Conservation (phyloP, 2,113 vertebrate genomes). For the Polypterus senegalus region DNA sequence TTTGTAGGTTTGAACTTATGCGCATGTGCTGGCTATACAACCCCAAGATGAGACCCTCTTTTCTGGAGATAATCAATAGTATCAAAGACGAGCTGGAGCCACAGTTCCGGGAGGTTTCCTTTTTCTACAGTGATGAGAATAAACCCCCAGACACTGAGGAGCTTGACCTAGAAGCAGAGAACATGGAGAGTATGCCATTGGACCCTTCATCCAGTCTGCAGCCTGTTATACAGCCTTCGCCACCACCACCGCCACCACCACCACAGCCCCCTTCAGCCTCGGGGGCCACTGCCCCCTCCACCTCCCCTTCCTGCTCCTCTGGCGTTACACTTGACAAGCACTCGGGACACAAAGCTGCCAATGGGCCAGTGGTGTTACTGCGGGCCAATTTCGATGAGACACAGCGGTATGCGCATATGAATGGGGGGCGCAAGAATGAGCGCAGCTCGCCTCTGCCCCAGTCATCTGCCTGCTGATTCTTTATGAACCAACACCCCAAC, state of each 20-base stretch:
- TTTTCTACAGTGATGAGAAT: conserved; percentile 98
- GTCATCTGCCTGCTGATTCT: conserved; percentile 92
- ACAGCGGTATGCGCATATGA: conserved; percentile 95
- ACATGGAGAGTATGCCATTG: conserved; percentile 93
- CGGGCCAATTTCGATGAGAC: conserved; percentile 81
- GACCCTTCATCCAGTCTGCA: conserved; percentile 76
- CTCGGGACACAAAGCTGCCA: conserved; percentile 69
- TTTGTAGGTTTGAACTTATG: conserved; percentile 84
- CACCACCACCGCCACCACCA: conserved; percentile 26
- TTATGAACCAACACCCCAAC: background rate
- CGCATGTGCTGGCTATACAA: conserved; percentile 98
- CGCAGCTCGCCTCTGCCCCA: conserved; percentile 86
- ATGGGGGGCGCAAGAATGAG: conserved; percentile 88
- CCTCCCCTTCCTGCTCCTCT: conserved; percentile 34
- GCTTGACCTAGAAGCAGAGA: conserved; percentile 84
- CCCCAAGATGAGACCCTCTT: conserved; percentile 89
- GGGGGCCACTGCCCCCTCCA: conserved; percentile 24
- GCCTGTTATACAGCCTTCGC: conserved; percentile 32
- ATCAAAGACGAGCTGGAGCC: conserved; percentile 88
- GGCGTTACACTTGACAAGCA: conserved; percentile 58
- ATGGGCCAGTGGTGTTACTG: conserved; percentile 73
- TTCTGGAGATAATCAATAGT: conserved; percentile 91
- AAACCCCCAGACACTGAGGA: conserved; percentile 87
- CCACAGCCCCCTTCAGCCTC: conserved; percentile 31
- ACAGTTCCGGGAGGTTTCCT: conserved; percentile 82